Evolutionary conservation across 2,888 invertebrate genomes (phyloP).

Genomic region (Sinelater perroti): DNA sequence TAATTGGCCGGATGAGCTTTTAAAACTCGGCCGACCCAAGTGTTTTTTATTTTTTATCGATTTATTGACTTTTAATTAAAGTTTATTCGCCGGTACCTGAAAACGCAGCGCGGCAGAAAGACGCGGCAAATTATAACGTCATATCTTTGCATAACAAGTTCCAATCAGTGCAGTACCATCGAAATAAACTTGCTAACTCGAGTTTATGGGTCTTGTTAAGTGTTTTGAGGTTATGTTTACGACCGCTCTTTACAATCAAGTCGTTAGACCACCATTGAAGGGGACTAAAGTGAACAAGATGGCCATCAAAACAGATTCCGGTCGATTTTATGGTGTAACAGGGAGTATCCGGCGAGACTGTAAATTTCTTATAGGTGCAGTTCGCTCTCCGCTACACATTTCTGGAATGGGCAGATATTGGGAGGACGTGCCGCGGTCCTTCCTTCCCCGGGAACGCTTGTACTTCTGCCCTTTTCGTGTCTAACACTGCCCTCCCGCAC

Average conservation of each 20-base stretch:
- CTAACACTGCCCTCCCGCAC: too few relatives aligned
- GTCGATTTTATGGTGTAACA: slow-evolving; percentile 39
- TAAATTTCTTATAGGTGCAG: slow-evolving; percentile 38
- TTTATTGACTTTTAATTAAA: too few relatives aligned
- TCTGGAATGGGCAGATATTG: slow-evolving; percentile 22
- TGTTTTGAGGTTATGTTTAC: slow-evolving; percentile 41
- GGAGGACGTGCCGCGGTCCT: slow-evolving; percentile 11
- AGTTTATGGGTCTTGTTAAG: slow-evolving; percentile 39
- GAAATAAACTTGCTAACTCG: slow-evolving; percentile 36
- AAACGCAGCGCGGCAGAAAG: too few relatives aligned
- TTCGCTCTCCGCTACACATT: slow-evolving; percentile 30
- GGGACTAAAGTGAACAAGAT: slow-evolving; percentile 49
- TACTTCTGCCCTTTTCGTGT: background rate
- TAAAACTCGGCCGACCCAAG: too few relatives aligned
- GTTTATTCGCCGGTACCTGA: too few relatives aligned
- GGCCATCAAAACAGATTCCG: slow-evolving; percentile 48
- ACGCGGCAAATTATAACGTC: background rate
- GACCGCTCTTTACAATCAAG: slow-evolving; percentile 47
- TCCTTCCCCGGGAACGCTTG: slow-evolving; percentile 2
- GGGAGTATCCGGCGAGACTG: slow-evolving; percentile 37
- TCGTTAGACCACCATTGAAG: slow-evolving; percentile 44
- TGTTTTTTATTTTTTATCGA: too few relatives aligned
- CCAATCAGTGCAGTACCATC: slow-evolving; percentile 24
- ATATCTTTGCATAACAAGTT: slow-evolving; percentile 16
- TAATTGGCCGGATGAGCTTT: too few relatives aligned